Percentiles rank a stretch among this genome's conserved stretches.
These are phyloP conservation scores for Brachyalestes nurse DNA, from an alignment of 2,797 vertebrate genomes.

Conservation along the genomic window DNA sequence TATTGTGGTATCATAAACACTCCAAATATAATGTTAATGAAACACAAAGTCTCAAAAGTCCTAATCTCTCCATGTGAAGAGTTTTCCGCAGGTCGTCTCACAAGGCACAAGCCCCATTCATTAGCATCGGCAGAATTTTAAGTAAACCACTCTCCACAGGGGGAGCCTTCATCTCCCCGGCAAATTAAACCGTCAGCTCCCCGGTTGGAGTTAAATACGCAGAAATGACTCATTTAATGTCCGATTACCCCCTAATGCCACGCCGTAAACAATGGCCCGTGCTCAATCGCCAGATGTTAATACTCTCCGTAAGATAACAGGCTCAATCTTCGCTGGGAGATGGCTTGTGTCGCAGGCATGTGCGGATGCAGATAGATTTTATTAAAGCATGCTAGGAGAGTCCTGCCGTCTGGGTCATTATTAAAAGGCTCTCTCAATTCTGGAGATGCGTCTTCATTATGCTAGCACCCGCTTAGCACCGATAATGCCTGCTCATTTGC, in stretches of 20 bases:
- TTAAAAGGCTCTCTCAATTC: constrained; percentile 72
- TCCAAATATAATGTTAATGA: no score
- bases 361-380: constrained; percentile 58
- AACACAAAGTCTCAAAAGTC: no score
- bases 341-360: constrained; percentile 31
- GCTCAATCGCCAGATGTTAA: constrained; percentile 66
- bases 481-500: constrained; percentile 80
- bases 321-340: constrained; percentile 62
- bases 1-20: no score
- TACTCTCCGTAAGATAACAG: constrained; percentile 63
- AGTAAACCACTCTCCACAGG: constrained; percentile 63
- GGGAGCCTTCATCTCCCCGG: constrained; percentile 68
- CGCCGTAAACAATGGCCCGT: constrained; percentile 69
- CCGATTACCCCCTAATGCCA: constrained; percentile 75
- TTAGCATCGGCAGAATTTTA: constrained; percentile 61
- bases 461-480: constrained; percentile 61
- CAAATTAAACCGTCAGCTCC: constrained; percentile 78
- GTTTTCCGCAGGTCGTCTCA: no score
- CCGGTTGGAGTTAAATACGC: constrained; percentile 74
- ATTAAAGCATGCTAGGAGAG: constrained; percentile 70
- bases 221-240: constrained; percentile 79
- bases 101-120: not conserved
- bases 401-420: constrained; percentile 70
- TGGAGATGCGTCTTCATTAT: constrained; percentile 78
- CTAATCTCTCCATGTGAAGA: no score